Conservation (phyloP, 2,797 vertebrate genomes). For the Hydrolagus colliei region DNA sequence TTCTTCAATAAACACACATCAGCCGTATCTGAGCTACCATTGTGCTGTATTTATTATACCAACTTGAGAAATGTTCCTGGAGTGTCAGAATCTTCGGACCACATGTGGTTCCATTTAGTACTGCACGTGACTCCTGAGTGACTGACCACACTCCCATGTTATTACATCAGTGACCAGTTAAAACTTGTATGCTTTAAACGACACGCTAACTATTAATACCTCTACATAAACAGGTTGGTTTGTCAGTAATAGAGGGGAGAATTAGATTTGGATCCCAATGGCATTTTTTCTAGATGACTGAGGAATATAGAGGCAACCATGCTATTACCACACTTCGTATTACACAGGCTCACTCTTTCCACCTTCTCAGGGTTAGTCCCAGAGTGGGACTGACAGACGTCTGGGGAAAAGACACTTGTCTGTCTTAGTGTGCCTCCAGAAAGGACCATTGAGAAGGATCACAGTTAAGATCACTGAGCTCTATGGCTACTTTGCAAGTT, state of each 20-base stretch:
- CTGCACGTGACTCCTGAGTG: neutral
- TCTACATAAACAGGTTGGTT: neutral
- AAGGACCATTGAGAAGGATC: neutral
- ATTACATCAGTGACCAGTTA: neutral
- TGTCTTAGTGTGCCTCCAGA: neutral
- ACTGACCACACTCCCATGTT: neutral
- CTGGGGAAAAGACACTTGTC: neutral
- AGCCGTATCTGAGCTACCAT: too few species aligned
- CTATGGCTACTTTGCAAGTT: neutral
- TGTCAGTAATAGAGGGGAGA: neutral
- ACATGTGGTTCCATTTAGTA: neutral
- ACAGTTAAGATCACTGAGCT: too few species aligned
- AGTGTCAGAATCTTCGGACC: neutral
- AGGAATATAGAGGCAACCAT: too few species aligned
- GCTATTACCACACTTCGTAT: too few species aligned
- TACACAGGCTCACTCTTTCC: neutral
- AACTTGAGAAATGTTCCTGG: neutral
- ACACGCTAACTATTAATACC: neutral
- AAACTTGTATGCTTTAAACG: neutral
- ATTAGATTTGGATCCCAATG: neutral
- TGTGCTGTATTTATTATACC: neutral
- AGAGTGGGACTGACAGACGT: neutral
- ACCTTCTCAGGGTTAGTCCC: neutral
- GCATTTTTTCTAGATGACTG: too few species aligned
- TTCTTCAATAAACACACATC: neutral